Conservation (phyloP, 1,140 invertebrate genomes). For the Cydia strobilella region DNA sequence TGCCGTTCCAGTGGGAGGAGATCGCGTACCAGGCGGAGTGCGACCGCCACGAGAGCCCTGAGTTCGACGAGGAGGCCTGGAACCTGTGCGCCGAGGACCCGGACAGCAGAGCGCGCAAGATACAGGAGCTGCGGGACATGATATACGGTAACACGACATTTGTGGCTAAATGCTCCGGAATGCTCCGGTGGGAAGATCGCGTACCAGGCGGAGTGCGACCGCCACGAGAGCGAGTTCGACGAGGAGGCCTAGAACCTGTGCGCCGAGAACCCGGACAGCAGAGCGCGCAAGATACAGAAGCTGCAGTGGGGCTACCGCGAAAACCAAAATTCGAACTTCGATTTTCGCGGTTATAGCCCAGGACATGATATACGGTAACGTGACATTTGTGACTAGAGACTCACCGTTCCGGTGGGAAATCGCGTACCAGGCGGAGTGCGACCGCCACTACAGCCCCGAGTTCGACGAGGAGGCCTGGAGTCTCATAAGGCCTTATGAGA, state of each 20-base stretch:
- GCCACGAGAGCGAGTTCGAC: slow-evolving; percentile 60
- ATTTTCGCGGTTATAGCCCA: too few relatives aligned
- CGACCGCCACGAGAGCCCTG: slow-evolving; percentile 59
- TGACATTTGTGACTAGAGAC: background rate
- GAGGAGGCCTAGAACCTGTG: slow-evolving; percentile 57
- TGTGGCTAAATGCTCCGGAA: too few relatives aligned
- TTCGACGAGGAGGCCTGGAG: slow-evolving; percentile 55
- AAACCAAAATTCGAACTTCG: too few relatives aligned
- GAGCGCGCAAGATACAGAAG: slow-evolving; percentile 48
- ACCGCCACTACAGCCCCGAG: slow-evolving; percentile 61
- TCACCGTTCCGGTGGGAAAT: slow-evolving; percentile 52
- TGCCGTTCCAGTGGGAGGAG: slow-evolving; percentile 52
- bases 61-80: slow-evolving; percentile 57
- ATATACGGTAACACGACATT: slow-evolving; percentile 53
- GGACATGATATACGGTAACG: too few relatives aligned
- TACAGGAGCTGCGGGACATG: slow-evolving; percentile 59
- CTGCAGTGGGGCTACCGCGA: slow-evolving; percentile 63
- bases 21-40: slow-evolving; percentile 64
- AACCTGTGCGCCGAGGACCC: slow-evolving; percentile 58
- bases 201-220: slow-evolving; percentile 60
- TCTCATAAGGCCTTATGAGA: too few relatives aligned
- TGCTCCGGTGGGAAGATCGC: slow-evolving; percentile 54
- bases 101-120: slow-evolving; percentile 40
- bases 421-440: slow-evolving; percentile 53
- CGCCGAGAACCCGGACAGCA: slow-evolving; percentile 51